Percentiles rank a stretch among this genome's conserved stretches.
phyloP scores from a whole-genome alignment of 2,888 invertebrate species.

The Drosophila mercatorum region DNA sequence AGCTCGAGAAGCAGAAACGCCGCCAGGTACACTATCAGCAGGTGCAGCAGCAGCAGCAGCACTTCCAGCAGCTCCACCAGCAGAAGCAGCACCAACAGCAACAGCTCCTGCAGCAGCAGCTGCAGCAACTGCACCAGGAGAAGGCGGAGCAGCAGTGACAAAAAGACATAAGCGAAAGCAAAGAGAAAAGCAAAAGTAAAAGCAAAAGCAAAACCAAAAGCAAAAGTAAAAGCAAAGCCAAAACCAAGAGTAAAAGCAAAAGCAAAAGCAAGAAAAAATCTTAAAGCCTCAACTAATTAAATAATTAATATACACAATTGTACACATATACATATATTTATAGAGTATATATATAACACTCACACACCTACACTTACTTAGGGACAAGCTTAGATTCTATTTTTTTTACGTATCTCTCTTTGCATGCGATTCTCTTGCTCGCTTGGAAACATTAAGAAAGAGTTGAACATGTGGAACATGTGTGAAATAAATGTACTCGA shows the following conservation, averaged over 20 bases:
- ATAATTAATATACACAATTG: background rate
- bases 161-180: constrained; percentile 6
- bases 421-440: background rate
- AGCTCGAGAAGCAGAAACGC: constrained; percentile 66
- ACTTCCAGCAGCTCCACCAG: constrained; percentile 25
- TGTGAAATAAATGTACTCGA: constrained; percentile 23
- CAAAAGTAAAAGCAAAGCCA: constrained; percentile 8
- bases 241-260: constrained; percentile 3
- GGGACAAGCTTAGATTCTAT: background rate
- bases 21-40: constrained; percentile 54
- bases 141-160: background rate
- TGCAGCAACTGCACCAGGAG: constrained; percentile 5
- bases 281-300: background rate
- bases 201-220: background rate
- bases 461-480: constrained; percentile 16
- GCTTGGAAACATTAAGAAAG: constrained; percentile 1
- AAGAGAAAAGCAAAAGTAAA: background rate
- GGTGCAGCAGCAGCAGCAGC: constrained; percentile 49
- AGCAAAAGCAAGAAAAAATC: background rate
- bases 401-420: background rate
- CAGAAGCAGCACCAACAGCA: constrained; percentile 19
- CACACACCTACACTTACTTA: too few relatives aligned
- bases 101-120: constrained; percentile 19
- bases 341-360: background rate
- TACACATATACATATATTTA: background rate